Conservation (phyloP, 2,797 vertebrate species). For the Pristis pectinata region DNA sequence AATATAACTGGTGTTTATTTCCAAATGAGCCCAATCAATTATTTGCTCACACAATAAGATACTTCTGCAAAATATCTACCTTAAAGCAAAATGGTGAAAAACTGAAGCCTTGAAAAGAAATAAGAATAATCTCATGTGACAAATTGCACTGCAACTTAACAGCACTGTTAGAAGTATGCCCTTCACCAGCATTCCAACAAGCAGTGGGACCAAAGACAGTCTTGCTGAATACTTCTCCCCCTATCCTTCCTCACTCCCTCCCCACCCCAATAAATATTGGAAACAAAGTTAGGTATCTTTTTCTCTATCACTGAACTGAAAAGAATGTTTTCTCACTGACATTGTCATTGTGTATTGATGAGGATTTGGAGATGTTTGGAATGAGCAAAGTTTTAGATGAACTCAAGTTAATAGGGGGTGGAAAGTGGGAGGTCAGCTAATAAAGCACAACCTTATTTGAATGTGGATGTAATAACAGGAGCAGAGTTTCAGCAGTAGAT, state of each 20-base stretch:
- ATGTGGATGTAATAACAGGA: not conserved
- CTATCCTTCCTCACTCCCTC: not conserved
- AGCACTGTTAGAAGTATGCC: not conserved
- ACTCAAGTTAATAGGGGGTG: not conserved
- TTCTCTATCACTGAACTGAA: not conserved
- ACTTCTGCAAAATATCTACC: not conserved
- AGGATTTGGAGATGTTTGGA: not conserved
- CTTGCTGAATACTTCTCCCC: too few relatives aligned
- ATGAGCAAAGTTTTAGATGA: not conserved
- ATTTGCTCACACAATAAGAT: not conserved
- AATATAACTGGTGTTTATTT: not conserved
- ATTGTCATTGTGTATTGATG: not conserved
- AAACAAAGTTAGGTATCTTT: not conserved
- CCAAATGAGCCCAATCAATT: not conserved
- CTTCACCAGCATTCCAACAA: not conserved
- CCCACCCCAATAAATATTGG: not conserved
- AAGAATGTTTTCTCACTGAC: not conserved
- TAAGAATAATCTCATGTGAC: not conserved
- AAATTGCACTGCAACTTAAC: not conserved
- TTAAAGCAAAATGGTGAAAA: not conserved
- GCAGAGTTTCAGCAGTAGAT: not conserved
- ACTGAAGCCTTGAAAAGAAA: not conserved
- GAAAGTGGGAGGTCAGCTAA: not conserved
- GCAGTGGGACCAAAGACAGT: not conserved
- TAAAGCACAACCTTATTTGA: not conserved